A percentile compares a stretch with the other conserved stretches of the same genome.
These are phyloP conservation scores for Zootoca vivipara DNA, from an alignment of 2,113 vertebrate species.

Conservation along the genomic window DNA sequence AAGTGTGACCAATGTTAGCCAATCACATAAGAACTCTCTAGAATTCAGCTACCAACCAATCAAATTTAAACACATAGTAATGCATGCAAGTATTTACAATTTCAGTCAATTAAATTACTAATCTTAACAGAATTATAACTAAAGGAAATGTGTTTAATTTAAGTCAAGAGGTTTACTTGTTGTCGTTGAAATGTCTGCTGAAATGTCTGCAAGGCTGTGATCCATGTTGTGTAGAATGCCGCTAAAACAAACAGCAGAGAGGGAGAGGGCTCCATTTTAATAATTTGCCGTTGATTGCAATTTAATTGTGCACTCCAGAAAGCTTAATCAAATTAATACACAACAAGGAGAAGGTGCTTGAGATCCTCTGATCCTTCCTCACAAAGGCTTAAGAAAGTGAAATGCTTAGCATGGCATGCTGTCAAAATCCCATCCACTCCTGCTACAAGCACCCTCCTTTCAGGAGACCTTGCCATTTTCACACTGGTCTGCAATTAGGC, in stretches of 20 bases:
- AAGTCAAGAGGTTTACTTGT: not conserved
- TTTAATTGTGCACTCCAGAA: not conserved
- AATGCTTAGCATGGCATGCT: not conserved
- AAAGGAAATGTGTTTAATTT: conserved; percentile 6
- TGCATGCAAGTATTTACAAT: too few relatives aligned
- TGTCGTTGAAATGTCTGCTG: not conserved
- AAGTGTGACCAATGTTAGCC: too few relatives aligned
- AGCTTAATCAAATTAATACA: conserved; percentile 3
- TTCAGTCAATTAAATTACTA: too few relatives aligned
- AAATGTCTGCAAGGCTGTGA: not conserved
- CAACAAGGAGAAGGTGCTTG: conserved; percentile 12
- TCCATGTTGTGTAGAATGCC: not conserved
- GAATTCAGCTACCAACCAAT: too few relatives aligned
- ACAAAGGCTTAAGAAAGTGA: not conserved
- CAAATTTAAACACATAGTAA: too few relatives aligned
- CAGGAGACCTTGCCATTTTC: conserved; percentile 9
- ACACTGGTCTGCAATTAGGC: conserved; percentile 2
- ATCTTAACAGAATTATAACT: not conserved
- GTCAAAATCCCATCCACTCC: not conserved
- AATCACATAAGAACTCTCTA: too few relatives aligned
- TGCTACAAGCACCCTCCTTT: not conserved
- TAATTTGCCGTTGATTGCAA: conserved; percentile 23
- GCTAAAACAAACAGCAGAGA: not conserved
- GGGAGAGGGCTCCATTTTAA: not conserved
- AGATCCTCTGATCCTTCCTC: not conserved